A percentile compares a stretch with the other conserved stretches of the same genome.
These are phyloP conservation scores for Diplazon laetatorius DNA, from an alignment of 2,888 invertebrate species.

Conservation along the genomic window DNA sequence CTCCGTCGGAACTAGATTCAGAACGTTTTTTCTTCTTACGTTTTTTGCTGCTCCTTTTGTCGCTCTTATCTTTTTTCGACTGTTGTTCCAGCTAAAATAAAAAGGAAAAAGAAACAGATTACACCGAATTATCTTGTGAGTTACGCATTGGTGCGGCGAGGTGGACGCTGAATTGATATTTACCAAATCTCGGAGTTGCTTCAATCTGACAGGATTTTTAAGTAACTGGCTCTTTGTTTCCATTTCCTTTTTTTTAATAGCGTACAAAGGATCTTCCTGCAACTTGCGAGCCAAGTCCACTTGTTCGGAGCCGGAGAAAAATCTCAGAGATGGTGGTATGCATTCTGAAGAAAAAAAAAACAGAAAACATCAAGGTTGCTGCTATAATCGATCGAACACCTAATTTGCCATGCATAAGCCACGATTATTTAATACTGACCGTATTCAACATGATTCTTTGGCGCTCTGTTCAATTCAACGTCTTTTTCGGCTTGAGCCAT, in stretches of 20 bases:
- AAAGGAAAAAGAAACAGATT: too few relatives aligned
- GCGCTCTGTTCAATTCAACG: constrained; percentile 80
- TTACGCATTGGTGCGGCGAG: too few relatives aligned
- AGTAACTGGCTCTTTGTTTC: constrained; percentile 92
- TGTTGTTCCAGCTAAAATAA: constrained; percentile 84
- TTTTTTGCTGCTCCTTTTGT: constrained; percentile 71
- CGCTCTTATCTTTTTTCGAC: constrained; percentile 79
- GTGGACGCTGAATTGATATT: constrained; percentile 65
- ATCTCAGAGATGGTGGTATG: constrained; percentile 89
- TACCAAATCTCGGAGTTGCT: constrained; percentile 91
- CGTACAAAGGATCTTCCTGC: constrained; percentile 95
- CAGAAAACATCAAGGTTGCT: not conserved
- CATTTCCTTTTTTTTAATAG: constrained; percentile 94
- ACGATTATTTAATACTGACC: constrained; percentile 68
- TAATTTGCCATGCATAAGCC: not conserved
- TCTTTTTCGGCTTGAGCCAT: constrained; percentile 85
- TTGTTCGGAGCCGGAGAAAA: constrained; percentile 86
- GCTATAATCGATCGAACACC: not conserved
- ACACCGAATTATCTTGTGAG: too few relatives aligned
- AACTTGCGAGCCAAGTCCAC: constrained; percentile 95
- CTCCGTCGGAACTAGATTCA: constrained; percentile 53
- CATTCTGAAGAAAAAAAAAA: constrained; percentile 83
- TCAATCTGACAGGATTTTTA: constrained; percentile 96
- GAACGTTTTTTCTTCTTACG: constrained; percentile 81
- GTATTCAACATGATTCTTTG: constrained; percentile 88